A percentile compares a stretch with the other conserved stretches of the same genome.
Evolutionary conservation across 2,888 invertebrate species (phyloP).

Genomic region (Nebria brevicollis): DNA sequence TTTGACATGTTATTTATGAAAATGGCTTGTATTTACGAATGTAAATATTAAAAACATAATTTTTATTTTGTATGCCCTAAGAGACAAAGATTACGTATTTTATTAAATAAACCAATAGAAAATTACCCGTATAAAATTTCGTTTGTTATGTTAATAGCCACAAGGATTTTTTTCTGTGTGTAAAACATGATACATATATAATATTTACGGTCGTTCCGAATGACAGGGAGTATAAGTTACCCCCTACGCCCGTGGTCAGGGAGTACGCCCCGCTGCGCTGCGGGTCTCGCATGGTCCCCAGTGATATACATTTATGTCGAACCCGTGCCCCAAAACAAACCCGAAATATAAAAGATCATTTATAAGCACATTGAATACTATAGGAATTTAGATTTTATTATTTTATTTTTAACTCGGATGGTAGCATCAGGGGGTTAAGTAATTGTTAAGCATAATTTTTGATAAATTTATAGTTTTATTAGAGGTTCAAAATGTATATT

Average conservation of each 20-base stretch:
- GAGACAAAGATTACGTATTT: neutral
- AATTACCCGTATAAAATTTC: slow-evolving; percentile 13
- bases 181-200: slow-evolving; percentile 23
- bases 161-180: neutral
- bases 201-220: slow-evolving; percentile 21
- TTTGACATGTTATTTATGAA: too few relatives aligned
- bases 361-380: slow-evolving; percentile 3
- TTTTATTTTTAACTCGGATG: neutral
- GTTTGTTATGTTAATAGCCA: slow-evolving; percentile 35
- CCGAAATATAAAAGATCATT: slow-evolving; percentile 6
- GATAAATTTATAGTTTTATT: slow-evolving; percentile 5
- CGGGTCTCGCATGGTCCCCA: slow-evolving; percentile 4
- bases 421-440: slow-evolving; percentile 16
- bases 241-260: slow-evolving; percentile 14
- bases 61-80: too few relatives aligned
- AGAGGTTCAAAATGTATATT: neutral
- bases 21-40: too few relatives aligned
- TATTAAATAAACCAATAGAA: slow-evolving; percentile 4
- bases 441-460: slow-evolving; percentile 6
- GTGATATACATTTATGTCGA: slow-evolving; percentile 7
- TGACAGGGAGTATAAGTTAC: slow-evolving; percentile 11
- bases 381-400: neutral
- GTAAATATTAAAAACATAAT: too few relatives aligned
- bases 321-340: slow-evolving; percentile 8
- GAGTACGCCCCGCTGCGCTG: neutral